Evolutionary conservation across 2,797 vertebrate genomes (phyloP), one percentile per base, ranked within the genome.

Genomic region (Chlorospingus semifuscus): DNA sequence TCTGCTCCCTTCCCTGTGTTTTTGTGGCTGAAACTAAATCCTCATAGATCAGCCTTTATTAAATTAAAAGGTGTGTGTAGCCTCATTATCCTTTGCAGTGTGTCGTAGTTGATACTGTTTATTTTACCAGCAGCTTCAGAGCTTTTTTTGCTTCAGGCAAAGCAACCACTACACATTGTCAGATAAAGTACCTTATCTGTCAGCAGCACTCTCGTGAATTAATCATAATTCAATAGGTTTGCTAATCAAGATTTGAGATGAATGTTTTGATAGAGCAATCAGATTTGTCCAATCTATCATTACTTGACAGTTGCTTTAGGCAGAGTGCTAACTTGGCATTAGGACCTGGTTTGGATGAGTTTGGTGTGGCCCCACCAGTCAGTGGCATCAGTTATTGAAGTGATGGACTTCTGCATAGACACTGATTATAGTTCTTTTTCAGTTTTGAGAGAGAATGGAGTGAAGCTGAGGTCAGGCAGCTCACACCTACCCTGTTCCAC

Each of bases 221-320:
- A 98, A 99, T 99, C 98, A 99, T 98, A 97, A 98, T 98, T 98
- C 98, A 98, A 98, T 98, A 98, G 98, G 98, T 97, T 98, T 98
- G 97, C 98, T 99, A 98, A 99, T 99, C 98, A 99, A 98, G 98
- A 99, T 98, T 98, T 97, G 98, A 98, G 98, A 99, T 99, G 97
- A 98, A 98, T 98, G 98, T 98, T 98, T 98, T 98, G 98, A 99
- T 98, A 98, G 98, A 99, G 98, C 98, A 98, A 97, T 99, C 98
- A 98, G 98, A 98, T 98, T 98, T 97, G 96, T 98, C 98, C 98
- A 98, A 98, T 99, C 98, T 98, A 84, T 99, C 98, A 98, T 97
- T 96, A 76, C 94, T 85, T 99, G 98, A 98, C 98, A 99, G 98
- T 97, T 50, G 97, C 98, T 98, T 95, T 84, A 53, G 98, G 98